phyloP scores from a whole-genome alignment of 1,140 invertebrate genomes.

The Odontomachus brunneus region DNA sequence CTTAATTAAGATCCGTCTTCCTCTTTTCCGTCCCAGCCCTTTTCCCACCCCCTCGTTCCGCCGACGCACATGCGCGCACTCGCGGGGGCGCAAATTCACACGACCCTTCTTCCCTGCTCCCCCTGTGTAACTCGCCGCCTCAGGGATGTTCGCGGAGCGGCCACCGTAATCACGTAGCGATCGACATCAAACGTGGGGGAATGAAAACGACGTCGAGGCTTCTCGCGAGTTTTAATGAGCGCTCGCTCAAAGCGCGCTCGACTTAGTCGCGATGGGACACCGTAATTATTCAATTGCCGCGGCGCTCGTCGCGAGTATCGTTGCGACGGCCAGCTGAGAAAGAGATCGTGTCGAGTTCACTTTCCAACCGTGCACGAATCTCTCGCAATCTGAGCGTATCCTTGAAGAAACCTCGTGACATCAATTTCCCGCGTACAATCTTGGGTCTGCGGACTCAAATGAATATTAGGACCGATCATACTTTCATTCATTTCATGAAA shows the following conservation, averaged over 20 bases:
- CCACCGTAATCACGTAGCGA: neutral
- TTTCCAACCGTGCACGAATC: too few species aligned
- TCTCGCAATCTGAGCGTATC: too few species aligned
- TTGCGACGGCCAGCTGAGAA: neutral
- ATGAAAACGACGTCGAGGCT: neutral
- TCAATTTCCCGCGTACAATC: too few species aligned
- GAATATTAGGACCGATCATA: too few species aligned
- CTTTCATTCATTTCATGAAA: too few species aligned
- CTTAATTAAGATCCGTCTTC: conserved; percentile 44
- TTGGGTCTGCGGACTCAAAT: too few species aligned
- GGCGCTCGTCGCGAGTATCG: conserved; percentile 1
- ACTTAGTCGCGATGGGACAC: neutral
- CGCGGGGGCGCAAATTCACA: neutral
- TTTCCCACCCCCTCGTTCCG: neutral
- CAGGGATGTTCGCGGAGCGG: conserved; percentile 9
- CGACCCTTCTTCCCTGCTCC: neutral
- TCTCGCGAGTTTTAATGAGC: conserved; percentile 43
- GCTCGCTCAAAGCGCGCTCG: neutral
- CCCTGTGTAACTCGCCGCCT: neutral
- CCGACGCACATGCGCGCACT: neutral
- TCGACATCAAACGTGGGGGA: conserved; percentile 35
- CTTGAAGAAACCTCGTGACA: too few species aligned
- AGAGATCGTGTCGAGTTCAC: too few species aligned
- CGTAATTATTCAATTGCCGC: conserved; percentile 45
- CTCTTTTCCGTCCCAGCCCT: neutral